Conservation (phyloP, 2,888 invertebrate genomes). For the Sinohyriopsis cumingii region DNA sequence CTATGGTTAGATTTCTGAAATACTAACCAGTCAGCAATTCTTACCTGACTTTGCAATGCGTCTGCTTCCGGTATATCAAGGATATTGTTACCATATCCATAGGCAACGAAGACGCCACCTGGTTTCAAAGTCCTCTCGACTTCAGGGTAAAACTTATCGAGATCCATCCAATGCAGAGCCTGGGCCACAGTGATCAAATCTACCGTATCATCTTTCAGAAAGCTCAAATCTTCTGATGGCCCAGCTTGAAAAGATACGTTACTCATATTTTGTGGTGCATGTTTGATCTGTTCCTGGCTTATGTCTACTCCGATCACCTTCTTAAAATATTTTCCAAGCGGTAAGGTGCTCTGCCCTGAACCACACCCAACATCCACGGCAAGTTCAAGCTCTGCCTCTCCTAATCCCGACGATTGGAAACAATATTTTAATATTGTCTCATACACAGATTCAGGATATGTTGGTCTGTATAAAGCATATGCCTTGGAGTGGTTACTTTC, state of each 20-base stretch:
- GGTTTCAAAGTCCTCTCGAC: conserved; percentile 70
- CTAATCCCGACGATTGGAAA: conserved; percentile 10
- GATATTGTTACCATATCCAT: conserved; percentile 50
- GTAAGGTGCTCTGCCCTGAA: conserved; percentile 74
- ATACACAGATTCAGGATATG: conserved; percentile 43
- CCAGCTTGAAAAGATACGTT: conserved; percentile 63
- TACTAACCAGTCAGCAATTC: neutral
- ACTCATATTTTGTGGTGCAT: conserved; percentile 59
- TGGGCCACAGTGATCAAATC: conserved; percentile 72
- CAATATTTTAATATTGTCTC: conserved; percentile 46
- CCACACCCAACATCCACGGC: conserved; percentile 75
- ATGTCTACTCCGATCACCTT: conserved; percentile 73
- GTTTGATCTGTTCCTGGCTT: conserved; percentile 69
- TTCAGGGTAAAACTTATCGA: conserved; percentile 72
- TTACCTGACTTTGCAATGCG: conserved; percentile 23
- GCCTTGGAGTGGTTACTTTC: conserved; percentile 39
- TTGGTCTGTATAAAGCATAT: conserved; percentile 54
- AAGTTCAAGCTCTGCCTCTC: conserved; percentile 28
- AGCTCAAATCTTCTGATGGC: conserved; percentile 70
- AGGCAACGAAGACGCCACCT: conserved; percentile 70
- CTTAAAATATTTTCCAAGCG: conserved; percentile 71
- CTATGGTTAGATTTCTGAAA: no score
- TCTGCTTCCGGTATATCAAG: conserved; percentile 40
- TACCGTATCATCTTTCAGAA: conserved; percentile 38
- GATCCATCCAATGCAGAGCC: conserved; percentile 73